Evolutionary conservation across 1,140 invertebrate species (phyloP).

Genomic region (Panagrolaimus sp.): DNA sequence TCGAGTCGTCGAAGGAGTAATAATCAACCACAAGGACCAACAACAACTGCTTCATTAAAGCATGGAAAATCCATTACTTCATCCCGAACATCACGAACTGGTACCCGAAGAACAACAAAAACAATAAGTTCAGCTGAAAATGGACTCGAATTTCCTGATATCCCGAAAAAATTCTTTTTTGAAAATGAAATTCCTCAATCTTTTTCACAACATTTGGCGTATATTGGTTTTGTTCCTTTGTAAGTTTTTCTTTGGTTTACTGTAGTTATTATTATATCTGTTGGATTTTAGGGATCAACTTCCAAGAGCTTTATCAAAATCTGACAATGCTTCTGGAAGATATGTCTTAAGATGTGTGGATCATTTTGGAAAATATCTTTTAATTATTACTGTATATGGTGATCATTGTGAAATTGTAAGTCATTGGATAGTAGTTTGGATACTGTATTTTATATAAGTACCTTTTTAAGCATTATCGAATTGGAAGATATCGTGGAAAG

Average conservation of each 20-base stretch:
- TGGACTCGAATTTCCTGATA: not conserved
- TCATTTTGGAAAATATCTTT: not conserved
- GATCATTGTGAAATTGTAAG: slow-evolving; percentile 10
- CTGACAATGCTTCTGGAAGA: not conserved
- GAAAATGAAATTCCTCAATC: not conserved
- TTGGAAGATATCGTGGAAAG: not conserved
- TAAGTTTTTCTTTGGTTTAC: not conserved
- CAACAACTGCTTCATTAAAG: too few species aligned
- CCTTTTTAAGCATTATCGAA: not conserved
- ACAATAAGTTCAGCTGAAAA: not conserved
- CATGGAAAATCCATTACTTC: too few species aligned
- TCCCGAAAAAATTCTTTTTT: not conserved
- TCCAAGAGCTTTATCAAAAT: not conserved
- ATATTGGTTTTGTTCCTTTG: not conserved
- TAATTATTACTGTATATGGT: slow-evolving; percentile 6
- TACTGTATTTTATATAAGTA: not conserved
- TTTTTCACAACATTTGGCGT: not conserved
- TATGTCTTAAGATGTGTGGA: not conserved
- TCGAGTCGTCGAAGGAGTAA: too few species aligned
- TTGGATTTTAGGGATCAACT: slow-evolving; percentile 8
- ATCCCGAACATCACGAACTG: too few species aligned
- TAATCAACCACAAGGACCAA: too few species aligned
- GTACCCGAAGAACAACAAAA: too few species aligned
- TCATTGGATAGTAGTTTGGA: not conserved
- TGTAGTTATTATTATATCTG: not conserved